Evolutionary conservation across 2,888 invertebrate genomes (phyloP).

Genomic region (Dryocosmus kuriphilus): DNA sequence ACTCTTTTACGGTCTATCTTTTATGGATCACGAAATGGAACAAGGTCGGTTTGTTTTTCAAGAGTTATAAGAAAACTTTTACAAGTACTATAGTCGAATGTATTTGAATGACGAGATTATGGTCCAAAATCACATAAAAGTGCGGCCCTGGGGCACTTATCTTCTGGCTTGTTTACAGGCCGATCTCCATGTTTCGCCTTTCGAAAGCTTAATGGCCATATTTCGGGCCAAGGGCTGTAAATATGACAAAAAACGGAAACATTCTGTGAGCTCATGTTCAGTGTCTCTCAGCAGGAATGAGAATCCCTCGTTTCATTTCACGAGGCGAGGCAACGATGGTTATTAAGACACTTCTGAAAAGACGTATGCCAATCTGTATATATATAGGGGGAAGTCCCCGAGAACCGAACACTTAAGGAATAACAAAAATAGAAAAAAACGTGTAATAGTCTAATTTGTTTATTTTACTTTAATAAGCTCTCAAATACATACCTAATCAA

Average conservation of each 20-base stretch:
- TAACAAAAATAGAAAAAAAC: no score
- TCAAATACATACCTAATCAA: no score
- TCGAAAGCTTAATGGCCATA: slow-evolving; percentile 67
- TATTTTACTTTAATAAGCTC: no score
- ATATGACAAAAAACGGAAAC: slow-evolving; percentile 71
- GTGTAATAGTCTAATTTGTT: no score
- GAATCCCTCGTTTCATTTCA: slow-evolving; percentile 56
- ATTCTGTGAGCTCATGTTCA: slow-evolving; percentile 70
- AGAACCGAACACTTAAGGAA: no score
- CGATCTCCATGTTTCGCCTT: slow-evolving; percentile 59
- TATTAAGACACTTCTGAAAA: slow-evolving; percentile 17
- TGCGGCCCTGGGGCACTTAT: slow-evolving; percentile 48
- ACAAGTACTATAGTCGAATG: background rate
- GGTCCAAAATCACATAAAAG: slow-evolving; percentile 50
- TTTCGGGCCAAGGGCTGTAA: slow-evolving; percentile 67
- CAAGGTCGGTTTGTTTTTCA: background rate
- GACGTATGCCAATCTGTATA: background rate
- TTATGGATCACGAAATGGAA: background rate
- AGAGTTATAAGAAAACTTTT: slow-evolving; percentile 8
- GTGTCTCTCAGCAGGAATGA: slow-evolving; percentile 68
- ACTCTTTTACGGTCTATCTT: background rate
- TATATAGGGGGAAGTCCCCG: no score
- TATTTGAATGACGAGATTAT: slow-evolving; percentile 49
- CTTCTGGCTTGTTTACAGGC: slow-evolving; percentile 60
- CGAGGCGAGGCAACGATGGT: slow-evolving; percentile 51